Evolutionary conservation across 2,888 invertebrate genomes (phyloP).

Genomic region (Tridacna gigas): DNA sequence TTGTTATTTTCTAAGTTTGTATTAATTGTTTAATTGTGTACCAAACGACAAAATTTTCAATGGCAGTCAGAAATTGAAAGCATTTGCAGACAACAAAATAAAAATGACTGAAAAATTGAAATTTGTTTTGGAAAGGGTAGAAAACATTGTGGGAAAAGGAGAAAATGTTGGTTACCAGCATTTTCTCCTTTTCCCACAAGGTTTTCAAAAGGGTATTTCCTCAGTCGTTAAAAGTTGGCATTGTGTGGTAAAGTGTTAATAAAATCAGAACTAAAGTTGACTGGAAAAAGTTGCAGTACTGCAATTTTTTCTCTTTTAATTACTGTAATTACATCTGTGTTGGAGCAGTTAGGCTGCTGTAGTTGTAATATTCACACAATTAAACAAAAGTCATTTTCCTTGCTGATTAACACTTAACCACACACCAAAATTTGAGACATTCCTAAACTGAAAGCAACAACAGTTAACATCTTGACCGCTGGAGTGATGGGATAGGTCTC

Average conservation of each 20-base stretch:
- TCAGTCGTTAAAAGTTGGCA: too few relatives aligned
- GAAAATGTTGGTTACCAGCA: not conserved
- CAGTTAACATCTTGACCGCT: too few relatives aligned
- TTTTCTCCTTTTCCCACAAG: not conserved
- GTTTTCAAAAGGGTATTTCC: not conserved
- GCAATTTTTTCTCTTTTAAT: not conserved
- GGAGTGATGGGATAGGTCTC: too few relatives aligned
- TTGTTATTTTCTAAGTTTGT: too few relatives aligned
- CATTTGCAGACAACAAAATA: not conserved
- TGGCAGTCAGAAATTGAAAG: conserved; percentile 1
- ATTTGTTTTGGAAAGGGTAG: too few relatives aligned
- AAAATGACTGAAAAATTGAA: not conserved
- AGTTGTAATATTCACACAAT: not conserved
- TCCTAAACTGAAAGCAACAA: too few relatives aligned
- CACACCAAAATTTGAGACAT: too few relatives aligned
- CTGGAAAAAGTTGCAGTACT: too few relatives aligned
- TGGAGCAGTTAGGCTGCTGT: not conserved
- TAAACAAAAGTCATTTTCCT: not conserved
- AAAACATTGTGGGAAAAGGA: not conserved
- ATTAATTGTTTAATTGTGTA: not conserved
- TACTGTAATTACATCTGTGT: not conserved
- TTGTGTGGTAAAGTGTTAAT: too few relatives aligned
- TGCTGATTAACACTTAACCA: not conserved
- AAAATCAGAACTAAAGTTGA: too few relatives aligned
- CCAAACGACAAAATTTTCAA: too few relatives aligned